Percentiles rank a stretch among this genome's conserved stretches.
phyloP scores from a whole-genome alignment of 2,113 vertebrate genomes.

The Syngnathus floridae region DNA sequence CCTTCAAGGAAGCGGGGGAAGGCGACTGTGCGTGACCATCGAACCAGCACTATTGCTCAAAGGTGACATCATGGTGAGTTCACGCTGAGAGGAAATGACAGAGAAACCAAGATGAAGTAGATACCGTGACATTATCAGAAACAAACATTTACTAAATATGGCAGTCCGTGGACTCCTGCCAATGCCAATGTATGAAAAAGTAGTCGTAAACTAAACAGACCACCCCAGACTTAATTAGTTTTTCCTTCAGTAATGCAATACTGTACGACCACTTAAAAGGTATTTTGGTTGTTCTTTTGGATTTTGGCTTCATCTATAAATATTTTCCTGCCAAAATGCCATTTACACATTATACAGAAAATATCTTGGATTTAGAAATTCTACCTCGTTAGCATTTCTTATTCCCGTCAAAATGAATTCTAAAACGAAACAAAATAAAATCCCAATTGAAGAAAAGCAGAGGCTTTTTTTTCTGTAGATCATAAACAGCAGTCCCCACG shows the following conservation, averaged over 20 bases:
- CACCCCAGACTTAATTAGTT: not conserved
- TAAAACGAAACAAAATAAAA: too few species aligned
- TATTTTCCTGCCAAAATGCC: not conserved
- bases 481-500: too few species aligned
- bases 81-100: conserved; percentile 26
- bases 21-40: conserved; percentile 80
- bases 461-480: too few species aligned
- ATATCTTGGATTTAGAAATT: not conserved
- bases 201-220: not conserved
- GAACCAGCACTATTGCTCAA: conserved; percentile 87
- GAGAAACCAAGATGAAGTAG: not conserved
- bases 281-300: not conserved
- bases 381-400: not conserved
- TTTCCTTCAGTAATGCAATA: not conserved
- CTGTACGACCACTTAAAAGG: not conserved
- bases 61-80: conserved; percentile 86
- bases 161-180: not conserved
- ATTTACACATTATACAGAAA: not conserved
- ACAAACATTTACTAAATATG: not conserved
- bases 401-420: not conserved
- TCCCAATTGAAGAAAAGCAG: too few species aligned
- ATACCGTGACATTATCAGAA: not conserved
- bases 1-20: conserved; percentile 69
- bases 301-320: not conserved
- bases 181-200: not conserved